A percentile compares a stretch with the other conserved stretches of the same genome.
These are phyloP conservation scores for Anabacerthia variegaticeps DNA, from an alignment of 2,797 vertebrate genomes.

Conservation along the genomic window DNA sequence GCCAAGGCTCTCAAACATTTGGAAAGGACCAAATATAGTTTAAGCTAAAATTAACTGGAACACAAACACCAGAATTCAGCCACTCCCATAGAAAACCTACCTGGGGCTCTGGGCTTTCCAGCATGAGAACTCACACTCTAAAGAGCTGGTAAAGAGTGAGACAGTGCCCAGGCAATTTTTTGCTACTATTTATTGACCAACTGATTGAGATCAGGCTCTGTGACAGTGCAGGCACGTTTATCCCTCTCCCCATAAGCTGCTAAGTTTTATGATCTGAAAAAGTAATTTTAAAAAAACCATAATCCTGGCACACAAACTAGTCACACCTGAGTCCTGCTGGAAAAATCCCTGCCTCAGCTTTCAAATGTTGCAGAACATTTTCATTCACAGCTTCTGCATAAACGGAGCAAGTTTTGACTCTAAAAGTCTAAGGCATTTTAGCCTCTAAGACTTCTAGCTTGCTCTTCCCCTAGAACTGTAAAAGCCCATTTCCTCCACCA, in stretches of 20 bases:
- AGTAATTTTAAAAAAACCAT: neutral
- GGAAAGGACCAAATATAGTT: constrained; percentile 14
- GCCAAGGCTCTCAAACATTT: neutral
- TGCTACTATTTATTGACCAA: neutral
- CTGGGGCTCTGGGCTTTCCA: neutral
- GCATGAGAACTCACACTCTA: neutral
- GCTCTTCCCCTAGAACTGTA: neutral
- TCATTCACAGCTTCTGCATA: constrained; percentile 25
- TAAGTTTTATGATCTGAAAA: constrained; percentile 29
- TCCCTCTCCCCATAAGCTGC: neutral
- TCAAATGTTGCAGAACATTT: constrained; percentile 42
- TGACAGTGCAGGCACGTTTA: neutral
- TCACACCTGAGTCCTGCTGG: constrained; percentile 27
- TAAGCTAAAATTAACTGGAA: constrained; percentile 18
- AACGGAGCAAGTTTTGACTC: neutral
- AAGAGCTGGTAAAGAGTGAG: neutral
- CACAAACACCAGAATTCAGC: neutral
- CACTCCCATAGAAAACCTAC: neutral
- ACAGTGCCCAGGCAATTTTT: neutral
- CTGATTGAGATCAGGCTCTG: neutral
- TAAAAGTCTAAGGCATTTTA: neutral
- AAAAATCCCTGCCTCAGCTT: constrained; percentile 39
- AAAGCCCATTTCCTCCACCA: neutral
- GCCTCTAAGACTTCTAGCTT: neutral
- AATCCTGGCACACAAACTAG: neutral